Base-by-base conservation (phyloP, 2,113 vertebrate genomes). In the Oxyruncus cristatus region DNA sequence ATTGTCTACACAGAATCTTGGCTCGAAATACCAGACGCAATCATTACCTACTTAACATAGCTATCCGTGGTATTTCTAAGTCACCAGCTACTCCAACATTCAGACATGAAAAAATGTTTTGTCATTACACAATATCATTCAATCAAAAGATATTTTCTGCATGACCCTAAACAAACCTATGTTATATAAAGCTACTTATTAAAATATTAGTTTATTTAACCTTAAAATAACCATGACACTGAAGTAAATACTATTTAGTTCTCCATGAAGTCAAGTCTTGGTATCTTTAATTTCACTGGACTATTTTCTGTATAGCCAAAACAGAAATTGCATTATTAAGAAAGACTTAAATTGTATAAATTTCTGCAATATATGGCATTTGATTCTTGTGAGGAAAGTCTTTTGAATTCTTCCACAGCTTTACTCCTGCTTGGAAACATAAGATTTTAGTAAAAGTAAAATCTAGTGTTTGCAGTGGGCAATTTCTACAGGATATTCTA, bases 61-160 rank as follows among this genome's bases (percentile, higher is more conserved):
- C 76, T 95, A 94, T 96, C 95, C 2, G 0, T 75, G 83, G 93
- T 92, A 96, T 93, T 96, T 94, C 79, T 83, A 94, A 77, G 68
- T 88, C 88, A 91, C 65, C 44, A 88, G 79, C 88, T 90, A 93
- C 88, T 89, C 85, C 85, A 89, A 65, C 65, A 94, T 88, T 86
- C 93, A 96, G 93, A 84, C 63, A 71, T 22, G 59, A 94, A 92
- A 94, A 96, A 86, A 96, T 92, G 85, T 92, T 94, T 62, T 95
- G 58, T 79, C 89, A 85, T 96, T 95, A 94, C 78, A 92, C 63
- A 85, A 93, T 55, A 75, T 83, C 82, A 44, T 90, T 93, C 92
- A 93, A 88, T 52, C 74, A 83, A 85, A 91, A 80, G 42, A 90
- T 62, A 46, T 96, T 2, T 8, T 79, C 85, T 83, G 77, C 33